Evolutionary conservation across 2,797 vertebrate species (phyloP), one percentile per base, ranked within the genome.

Genomic region (Falco peregrinus): DNA sequence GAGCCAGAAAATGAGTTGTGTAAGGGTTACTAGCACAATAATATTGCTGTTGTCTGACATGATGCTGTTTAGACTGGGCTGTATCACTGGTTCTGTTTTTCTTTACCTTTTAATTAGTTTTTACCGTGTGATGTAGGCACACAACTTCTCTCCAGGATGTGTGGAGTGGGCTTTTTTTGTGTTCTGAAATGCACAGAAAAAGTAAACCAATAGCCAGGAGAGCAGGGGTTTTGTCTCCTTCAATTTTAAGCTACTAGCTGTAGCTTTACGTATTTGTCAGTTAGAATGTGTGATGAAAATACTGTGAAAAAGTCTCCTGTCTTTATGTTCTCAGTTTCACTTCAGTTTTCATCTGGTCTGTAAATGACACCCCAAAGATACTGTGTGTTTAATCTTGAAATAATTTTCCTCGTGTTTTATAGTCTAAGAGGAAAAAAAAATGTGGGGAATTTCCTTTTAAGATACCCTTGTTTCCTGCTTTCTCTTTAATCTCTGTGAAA

Each of bases 381-480:
- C 0, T 0, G 0, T 18, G 41, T 70, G 21, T 88, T 95, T 87
- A 85, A 89, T 95, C 47, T 74, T 84, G 60, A 79, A 91, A 51
- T 94, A 50, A 33, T 96, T 68, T 84, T 85, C 0, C 0, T 93
- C 59, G 37, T 90, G 61, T 59, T 88, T 79, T 80, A 71, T 64
- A 67, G 45, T 59, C 33, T 78, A 69, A 86, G 47, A 50, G 51
- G 41, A 15, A 67, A 73, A 90, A 80, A 93, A 87, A 92, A 90
- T 20, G 57, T 78, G 59, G 84, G 74, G 87, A 92, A 94, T 94
- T 96, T 96, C 81, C 84, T 96, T 91, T 86, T 84, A 80, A 92
- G 89, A 94, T 95, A 92, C 39, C 60, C 93, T 90, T 2, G 28
- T 89, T 97, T 95, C 92, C 75, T 92, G 74, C 75, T 71, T 89